Conservation (phyloP, 2,797 vertebrate species). For the Esox masquinongy region DNA sequence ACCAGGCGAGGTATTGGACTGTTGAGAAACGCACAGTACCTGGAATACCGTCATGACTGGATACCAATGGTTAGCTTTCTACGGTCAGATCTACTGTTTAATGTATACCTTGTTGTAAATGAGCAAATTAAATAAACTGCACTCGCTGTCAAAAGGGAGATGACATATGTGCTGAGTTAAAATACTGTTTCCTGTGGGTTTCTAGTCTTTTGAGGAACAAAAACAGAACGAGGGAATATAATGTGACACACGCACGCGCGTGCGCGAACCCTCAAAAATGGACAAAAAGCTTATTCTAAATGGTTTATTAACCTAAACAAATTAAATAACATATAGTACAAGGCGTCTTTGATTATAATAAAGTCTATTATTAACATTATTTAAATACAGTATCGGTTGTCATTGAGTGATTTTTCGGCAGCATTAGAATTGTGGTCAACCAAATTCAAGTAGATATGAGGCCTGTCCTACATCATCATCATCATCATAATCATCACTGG, state of each 20-base stretch:
- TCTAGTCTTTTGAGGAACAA: too few species aligned
- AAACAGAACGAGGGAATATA: background rate
- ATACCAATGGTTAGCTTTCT: constrained; percentile 13
- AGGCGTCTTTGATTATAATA: constrained; percentile 76
- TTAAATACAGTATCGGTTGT: constrained; percentile 79
- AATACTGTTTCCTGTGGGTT: too few species aligned
- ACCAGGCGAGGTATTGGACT: background rate
- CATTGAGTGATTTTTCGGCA: constrained; percentile 52
- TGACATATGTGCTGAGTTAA: background rate
- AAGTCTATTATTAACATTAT: constrained; percentile 79
- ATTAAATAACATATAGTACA: constrained; percentile 86
- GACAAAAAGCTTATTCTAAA: constrained; percentile 65
- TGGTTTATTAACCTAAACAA: constrained; percentile 79
- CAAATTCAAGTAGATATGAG: constrained; percentile 34
- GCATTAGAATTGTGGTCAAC: constrained; percentile 49
- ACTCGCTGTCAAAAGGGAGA: constrained; percentile 36
- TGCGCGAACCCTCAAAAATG: background rate
- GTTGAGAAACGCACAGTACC: too few species aligned
- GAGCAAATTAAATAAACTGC: constrained; percentile 10
- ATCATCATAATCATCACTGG: constrained; percentile 15
- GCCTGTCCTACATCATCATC: constrained; percentile 23
- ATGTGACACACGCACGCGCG: background rate
- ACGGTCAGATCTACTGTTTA: constrained; percentile 37
- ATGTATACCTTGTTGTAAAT: constrained; percentile 39
- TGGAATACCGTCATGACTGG: background rate